Evolutionary conservation across 2,113 vertebrate genomes (phyloP).

Genomic region (Entomyzon cyanotis): DNA sequence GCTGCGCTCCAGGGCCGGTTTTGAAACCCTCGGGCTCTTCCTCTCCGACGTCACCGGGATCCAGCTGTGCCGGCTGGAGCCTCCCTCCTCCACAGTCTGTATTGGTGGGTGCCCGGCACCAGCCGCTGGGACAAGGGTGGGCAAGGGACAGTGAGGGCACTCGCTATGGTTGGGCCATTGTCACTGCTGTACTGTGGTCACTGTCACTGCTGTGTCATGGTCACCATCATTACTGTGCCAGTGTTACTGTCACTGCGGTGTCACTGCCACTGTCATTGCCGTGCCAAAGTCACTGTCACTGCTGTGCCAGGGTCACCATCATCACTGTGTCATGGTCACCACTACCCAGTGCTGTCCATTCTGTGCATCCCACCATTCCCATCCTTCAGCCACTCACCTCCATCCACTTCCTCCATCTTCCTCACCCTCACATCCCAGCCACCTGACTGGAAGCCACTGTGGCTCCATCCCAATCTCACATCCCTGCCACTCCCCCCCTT

Average conservation of each 20-base stretch:
- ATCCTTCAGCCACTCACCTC: not conserved
- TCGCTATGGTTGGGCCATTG: accelerated
- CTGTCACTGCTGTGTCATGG: accelerated
- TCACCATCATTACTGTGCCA: too few relatives aligned
- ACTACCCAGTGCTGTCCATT: not conserved
- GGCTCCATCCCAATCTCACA: not conserved
- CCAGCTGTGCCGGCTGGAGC: slow-evolving; percentile 23
- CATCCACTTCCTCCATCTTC: not conserved
- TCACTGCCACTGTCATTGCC: too few relatives aligned
- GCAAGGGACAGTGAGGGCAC: not conserved
- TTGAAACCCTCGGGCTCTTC: slow-evolving; percentile 51
- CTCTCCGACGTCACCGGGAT: slow-evolving; percentile 22
- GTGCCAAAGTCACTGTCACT: accelerated
- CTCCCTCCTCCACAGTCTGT: slow-evolving; percentile 21
- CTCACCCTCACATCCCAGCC: accelerated
- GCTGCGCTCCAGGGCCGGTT: not conserved
- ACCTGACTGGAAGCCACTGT: not conserved
- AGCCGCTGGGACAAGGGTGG: not conserved
- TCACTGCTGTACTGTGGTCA: accelerated
- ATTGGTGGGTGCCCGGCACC: not conserved
- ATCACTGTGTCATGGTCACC: not conserved
- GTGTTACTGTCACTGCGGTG: too few relatives aligned
- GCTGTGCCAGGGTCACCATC: accelerated
- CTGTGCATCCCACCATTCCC: not conserved
- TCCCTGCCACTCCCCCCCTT: not conserved